Conservation (phyloP, 2,797 vertebrate genomes). For the Microctenopoma steveboyesi region DNA sequence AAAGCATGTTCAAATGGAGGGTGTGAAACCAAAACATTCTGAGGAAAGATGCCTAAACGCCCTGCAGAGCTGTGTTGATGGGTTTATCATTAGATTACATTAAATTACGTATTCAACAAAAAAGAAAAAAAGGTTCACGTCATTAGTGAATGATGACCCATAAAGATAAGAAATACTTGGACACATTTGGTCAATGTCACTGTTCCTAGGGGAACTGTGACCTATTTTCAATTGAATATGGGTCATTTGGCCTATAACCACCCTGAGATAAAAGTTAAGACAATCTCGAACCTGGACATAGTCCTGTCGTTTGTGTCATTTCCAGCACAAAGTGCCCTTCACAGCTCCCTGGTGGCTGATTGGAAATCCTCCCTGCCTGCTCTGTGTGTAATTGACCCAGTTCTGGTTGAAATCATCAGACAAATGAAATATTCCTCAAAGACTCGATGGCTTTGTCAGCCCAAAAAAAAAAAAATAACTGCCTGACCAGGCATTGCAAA, state of each 20-base stretch:
- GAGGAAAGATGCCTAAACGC: no score
- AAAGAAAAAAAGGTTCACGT: no score
- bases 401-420: slow-evolving; percentile 33
- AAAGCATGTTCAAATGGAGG: no score
- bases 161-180: not conserved
- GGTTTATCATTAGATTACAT: no score
- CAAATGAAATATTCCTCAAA: slow-evolving; percentile 30
- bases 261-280: not conserved
- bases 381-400: slow-evolving; percentile 32
- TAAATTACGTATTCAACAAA: no score
- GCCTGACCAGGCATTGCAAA: slow-evolving; percentile 22
- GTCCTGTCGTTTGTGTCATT: slow-evolving; percentile 9
- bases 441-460: not conserved
- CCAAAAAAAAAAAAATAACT: no score
- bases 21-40: not conserved
- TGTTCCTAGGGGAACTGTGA: not conserved
- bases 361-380: slow-evolving; percentile 19
- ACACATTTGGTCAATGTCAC: not conserved
- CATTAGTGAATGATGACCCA: not conserved
- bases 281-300: not conserved
- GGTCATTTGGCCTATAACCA: slow-evolving; percentile 1
- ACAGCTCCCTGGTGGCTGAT: slow-evolving; percentile 16
- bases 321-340: slow-evolving; percentile 20
- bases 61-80: no score
- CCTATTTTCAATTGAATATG: not conserved